phyloP scores from a whole-genome alignment of 2,888 invertebrate species.

The Apeira syringaria region DNA sequence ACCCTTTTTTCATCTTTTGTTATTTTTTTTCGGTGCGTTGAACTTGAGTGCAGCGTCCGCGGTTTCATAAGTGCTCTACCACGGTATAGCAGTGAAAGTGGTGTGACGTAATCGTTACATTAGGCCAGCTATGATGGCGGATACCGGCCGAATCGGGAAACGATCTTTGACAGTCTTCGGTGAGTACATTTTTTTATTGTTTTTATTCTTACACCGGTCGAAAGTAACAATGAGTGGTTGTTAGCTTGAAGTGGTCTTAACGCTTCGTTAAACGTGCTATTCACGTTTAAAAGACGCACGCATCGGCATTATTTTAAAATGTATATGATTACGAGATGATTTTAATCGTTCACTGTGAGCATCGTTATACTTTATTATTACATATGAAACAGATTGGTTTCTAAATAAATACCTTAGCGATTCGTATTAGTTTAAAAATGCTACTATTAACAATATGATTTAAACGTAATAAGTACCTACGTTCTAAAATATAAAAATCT shows the following conservation, averaged over 20 bases:
- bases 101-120: constrained; percentile 75
- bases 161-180: constrained; percentile 64
- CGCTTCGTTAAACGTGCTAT: constrained; percentile 11
- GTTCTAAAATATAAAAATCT: no score
- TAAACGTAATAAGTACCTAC: no score
- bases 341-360: no score
- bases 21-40: constrained; percentile 52
- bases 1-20: constrained; percentile 34
- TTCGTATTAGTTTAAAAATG: no score
- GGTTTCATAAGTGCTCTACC: constrained; percentile 65
- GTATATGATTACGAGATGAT: constrained; percentile 11
- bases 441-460: no score
- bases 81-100: constrained; percentile 72
- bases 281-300: constrained; percentile 8
- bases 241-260: constrained; percentile 16
- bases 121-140: constrained; percentile 71
- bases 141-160: constrained; percentile 67
- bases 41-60: constrained; percentile 67
- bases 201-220: constrained; percentile 4
- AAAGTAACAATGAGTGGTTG: constrained; percentile 7
- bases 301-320: constrained; percentile 4
- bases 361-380: no score
- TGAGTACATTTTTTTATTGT: constrained; percentile 48
- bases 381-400: no score
- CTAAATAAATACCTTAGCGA: no score